These are phyloP conservation scores for Thalassophryne amazonica DNA, from an alignment of 2,797 vertebrate genomes.

Conservation along the genomic window DNA sequence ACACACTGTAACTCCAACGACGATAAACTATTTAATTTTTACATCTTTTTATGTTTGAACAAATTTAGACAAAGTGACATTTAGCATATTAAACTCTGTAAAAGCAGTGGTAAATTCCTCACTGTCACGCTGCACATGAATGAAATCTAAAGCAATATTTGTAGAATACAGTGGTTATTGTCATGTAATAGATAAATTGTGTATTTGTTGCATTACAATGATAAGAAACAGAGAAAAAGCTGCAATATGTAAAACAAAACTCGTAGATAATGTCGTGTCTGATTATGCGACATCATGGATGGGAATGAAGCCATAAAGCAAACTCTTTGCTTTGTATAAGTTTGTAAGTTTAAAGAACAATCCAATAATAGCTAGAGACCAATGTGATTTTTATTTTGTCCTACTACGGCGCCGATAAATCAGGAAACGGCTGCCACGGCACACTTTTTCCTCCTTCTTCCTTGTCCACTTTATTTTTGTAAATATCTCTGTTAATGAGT, in stretches of 20 bases:
- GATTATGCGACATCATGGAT: conserved; percentile 14
- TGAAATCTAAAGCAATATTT: background rate
- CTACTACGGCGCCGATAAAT: conserved; percentile 23
- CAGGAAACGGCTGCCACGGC: conserved; percentile 40
- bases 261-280: conserved; percentile 24
- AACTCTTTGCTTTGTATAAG: conserved; percentile 46
- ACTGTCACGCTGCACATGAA: conserved; percentile 3
- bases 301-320: conserved; percentile 66
- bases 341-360: conserved; percentile 44
- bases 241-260: conserved; percentile 52
- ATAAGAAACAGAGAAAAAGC: conserved; percentile 24
- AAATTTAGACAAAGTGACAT: background rate
- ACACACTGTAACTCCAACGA: too few relatives aligned
- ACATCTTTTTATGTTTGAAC: background rate
- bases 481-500: conserved; percentile 37
- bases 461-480: conserved; percentile 32
- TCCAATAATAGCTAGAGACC: conserved; percentile 19
- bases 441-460: conserved; percentile 16
- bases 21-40: too few relatives aligned
- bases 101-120: background rate
- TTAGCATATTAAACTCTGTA: background rate
- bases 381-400: conserved; percentile 34
- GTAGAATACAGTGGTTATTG: conserved; percentile 8
- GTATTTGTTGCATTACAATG: conserved; percentile 12
- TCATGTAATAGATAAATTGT: conserved; percentile 29